phyloP scores from a whole-genome alignment of 1,140 invertebrate genomes.

The Solenopsis fugax region DNA sequence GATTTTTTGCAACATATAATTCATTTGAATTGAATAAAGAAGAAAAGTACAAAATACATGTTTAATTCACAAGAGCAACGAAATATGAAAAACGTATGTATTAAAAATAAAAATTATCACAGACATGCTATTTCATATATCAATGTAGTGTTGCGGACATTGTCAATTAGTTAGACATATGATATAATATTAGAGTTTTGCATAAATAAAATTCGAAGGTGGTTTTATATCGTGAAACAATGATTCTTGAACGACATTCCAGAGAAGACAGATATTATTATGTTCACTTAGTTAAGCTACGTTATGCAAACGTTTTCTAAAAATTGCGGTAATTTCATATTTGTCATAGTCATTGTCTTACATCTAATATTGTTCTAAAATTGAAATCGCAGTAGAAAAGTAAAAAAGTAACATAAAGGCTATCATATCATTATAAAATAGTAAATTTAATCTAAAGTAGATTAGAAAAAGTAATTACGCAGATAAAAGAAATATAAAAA shows the following conservation, averaged over 20 bases:
- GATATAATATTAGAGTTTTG: background rate
- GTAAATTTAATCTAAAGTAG: conserved; percentile 27
- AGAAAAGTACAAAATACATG: background rate
- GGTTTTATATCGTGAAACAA: conserved; percentile 19
- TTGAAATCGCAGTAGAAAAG: conserved; percentile 51
- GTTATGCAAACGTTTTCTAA: conserved; percentile 30
- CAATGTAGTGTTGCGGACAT: conserved; percentile 11
- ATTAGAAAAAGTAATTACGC: conserved; percentile 33
- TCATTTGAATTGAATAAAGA: conserved; percentile 10
- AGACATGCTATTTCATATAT: conserved; percentile 8
- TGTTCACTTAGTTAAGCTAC: conserved; percentile 34
- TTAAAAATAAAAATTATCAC: conserved; percentile 27
- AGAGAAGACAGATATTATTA: conserved; percentile 21
- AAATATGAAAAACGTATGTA: background rate
- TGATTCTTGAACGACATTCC: conserved; percentile 32
- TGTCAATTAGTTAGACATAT: background rate
- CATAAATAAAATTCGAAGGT: conserved; percentile 33
- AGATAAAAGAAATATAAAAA: conserved; percentile 45
- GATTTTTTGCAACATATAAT: background rate
- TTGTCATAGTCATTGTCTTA: conserved; percentile 38
- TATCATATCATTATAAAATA: conserved; percentile 31
- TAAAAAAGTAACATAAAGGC: conserved; percentile 43
- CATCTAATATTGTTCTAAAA: conserved; percentile 47
- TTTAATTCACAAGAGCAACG: conserved; percentile 11
- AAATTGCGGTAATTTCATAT: conserved; percentile 36